A percentile compares a stretch with the other conserved stretches of the same genome.
Evolutionary conservation across 1,140 invertebrate genomes (phyloP).

Genomic region (Drosophila cardini): DNA sequence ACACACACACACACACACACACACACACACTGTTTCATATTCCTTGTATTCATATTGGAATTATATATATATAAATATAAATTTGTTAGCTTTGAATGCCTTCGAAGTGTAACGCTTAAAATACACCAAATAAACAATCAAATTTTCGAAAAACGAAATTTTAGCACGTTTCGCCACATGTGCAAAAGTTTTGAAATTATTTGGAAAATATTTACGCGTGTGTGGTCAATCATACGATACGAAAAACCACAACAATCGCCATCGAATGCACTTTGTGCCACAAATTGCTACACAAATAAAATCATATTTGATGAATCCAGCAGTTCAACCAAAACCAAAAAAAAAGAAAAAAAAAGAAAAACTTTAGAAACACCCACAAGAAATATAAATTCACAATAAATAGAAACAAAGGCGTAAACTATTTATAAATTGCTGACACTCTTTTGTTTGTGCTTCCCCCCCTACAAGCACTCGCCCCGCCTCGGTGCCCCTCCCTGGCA

Average conservation of each 20-base stretch:
- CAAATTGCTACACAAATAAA: slow-evolving; percentile 26
- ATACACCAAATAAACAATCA: slow-evolving; percentile 76
- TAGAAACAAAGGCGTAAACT: slow-evolving; percentile 74
- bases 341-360: slow-evolving; percentile 30
- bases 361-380: background rate
- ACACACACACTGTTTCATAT: too few relatives aligned
- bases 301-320: slow-evolving; percentile 38
- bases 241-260: slow-evolving; percentile 22
- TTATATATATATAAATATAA: background rate
- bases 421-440: slow-evolving; percentile 80
- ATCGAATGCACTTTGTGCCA: slow-evolving; percentile 61
- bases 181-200: slow-evolving; percentile 79
- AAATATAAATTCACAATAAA: slow-evolving; percentile 69
- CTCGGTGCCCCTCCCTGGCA: background rate
- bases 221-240: slow-evolving; percentile 39
- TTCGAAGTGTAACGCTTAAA: slow-evolving; percentile 80
- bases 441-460: slow-evolving; percentile 57
- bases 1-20: slow-evolving; percentile 14
- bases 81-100: slow-evolving; percentile 45
- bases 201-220: slow-evolving; percentile 71
- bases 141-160: slow-evolving; percentile 67
- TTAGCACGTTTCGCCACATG: slow-evolving; percentile 80
- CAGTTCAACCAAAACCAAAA: slow-evolving; percentile 19
- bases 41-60: background rate
- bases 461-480: slow-evolving; percentile 9